Conservation (phyloP, 2,888 invertebrate species). For the Temnothorax unifasciatus region DNA sequence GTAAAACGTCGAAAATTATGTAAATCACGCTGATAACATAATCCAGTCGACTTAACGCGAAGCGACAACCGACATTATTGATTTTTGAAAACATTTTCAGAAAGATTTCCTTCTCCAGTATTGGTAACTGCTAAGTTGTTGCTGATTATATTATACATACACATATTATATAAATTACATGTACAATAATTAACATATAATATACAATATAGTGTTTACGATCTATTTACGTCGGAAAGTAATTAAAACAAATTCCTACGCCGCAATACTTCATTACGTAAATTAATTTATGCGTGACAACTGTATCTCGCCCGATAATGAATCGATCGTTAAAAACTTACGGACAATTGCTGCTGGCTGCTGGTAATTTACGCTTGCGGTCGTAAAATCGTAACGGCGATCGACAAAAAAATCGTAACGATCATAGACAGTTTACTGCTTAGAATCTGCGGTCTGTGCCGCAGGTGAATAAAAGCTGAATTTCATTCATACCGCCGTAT, state of each 20-base stretch:
- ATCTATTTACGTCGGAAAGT: neutral
- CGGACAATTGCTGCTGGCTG: constrained; percentile 2
- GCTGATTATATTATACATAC: neutral
- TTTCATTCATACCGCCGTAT: constrained; percentile 80
- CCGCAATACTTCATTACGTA: neutral
- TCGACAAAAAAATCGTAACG: constrained; percentile 37
- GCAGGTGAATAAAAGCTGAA: constrained; percentile 80
- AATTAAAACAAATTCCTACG: neutral
- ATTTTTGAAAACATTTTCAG: neutral
- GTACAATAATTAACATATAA: neutral
- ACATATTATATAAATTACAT: neutral
- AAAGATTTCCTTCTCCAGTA: neutral
- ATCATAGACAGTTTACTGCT: constrained; percentile 76
- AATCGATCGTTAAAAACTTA: constrained; percentile 28
- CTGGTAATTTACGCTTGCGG: constrained; percentile 3
- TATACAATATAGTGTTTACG: neutral
- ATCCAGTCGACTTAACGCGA: neutral
- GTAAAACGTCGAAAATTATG: neutral
- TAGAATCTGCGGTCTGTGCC: constrained; percentile 76
- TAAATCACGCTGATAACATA: neutral
- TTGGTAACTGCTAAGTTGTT: neutral
- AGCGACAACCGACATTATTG: neutral
- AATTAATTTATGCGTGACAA: neutral
- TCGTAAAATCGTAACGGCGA: constrained; percentile 15
- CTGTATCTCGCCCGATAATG: neutral